Percentiles rank a stretch among this genome's conserved stretches.
These are phyloP conservation scores for Microtus montanus DNA, from an alignment of 2,113 vertebrate genomes.

Conservation along the genomic window DNA sequence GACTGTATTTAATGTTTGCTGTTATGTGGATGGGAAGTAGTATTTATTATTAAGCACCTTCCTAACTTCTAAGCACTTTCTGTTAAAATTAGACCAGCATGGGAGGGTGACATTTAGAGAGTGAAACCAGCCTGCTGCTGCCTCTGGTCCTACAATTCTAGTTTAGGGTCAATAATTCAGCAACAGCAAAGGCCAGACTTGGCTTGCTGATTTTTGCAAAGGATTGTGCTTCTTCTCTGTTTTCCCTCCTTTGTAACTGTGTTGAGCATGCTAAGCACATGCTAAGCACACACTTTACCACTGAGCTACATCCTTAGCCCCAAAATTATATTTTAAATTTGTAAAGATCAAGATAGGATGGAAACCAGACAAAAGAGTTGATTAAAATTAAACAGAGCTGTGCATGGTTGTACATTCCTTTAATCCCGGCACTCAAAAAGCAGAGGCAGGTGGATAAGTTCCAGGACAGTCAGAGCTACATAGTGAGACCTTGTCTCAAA, in stretches of 20 bases:
- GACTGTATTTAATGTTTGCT: neutral
- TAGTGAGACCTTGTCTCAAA: neutral
- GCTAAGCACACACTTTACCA: neutral
- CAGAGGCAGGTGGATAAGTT: neutral
- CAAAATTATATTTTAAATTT: conserved; percentile 3
- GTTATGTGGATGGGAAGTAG: neutral
- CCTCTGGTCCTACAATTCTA: neutral
- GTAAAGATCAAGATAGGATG: conserved; percentile 38
- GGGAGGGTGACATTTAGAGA: conserved; percentile 5
- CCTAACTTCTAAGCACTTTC: neutral
- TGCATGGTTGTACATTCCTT: neutral
- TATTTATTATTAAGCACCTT: neutral
- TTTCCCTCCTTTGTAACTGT: neutral
- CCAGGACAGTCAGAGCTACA: neutral
- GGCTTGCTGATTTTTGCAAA: conserved; percentile 23
- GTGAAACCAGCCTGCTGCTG: neutral
- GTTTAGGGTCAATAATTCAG: neutral
- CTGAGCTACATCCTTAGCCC: neutral
- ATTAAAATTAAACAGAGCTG: neutral
- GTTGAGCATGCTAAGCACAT: neutral
- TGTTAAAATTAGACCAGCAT: neutral
- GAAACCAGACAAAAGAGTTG: conserved; percentile 25
- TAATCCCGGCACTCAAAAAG: neutral
- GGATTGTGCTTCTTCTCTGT: neutral
- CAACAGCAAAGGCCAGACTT: neutral